Evolutionary conservation across 1,140 invertebrate species (phyloP).

Genomic region (Hesperophylax magnus): DNA sequence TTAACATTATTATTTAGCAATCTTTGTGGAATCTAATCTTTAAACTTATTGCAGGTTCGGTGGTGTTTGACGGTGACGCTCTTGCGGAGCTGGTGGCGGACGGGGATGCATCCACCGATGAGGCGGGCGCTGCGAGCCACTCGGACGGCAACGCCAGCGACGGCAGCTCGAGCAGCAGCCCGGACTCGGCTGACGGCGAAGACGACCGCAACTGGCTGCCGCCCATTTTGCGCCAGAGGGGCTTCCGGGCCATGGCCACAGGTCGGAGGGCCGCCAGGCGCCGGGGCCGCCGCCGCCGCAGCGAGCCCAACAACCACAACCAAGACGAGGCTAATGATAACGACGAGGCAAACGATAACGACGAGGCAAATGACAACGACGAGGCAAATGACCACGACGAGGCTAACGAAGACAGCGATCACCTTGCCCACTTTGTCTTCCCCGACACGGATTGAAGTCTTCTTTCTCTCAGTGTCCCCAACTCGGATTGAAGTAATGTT

Average conservation of each 20-base stretch:
- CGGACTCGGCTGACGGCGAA: conserved; percentile 8
- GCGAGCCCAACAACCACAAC: not conserved
- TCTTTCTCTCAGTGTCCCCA: no score
- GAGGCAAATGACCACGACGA: not conserved
- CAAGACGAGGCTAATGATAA: not conserved
- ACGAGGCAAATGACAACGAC: conserved; percentile 1
- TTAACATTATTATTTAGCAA: no score
- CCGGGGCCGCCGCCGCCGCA: not conserved
- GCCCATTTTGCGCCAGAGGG: not conserved
- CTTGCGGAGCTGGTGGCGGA: conserved; percentile 15
- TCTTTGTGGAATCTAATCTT: no score
- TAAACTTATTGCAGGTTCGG: conserved; percentile 11
- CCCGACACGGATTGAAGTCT: conserved; percentile 2
- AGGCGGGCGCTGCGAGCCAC: not conserved
- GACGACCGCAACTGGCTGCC: conserved; percentile 19
- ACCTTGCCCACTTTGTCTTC: conserved; percentile 9
- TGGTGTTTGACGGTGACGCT: conserved; percentile 9
- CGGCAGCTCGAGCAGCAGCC: not conserved
- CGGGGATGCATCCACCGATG: not conserved
- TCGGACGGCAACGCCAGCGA: not conserved
- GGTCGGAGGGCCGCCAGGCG: not conserved
- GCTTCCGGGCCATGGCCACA: not conserved
- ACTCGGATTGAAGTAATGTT: no score
- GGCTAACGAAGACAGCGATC: conserved; percentile 10
- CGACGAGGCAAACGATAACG: conserved; percentile 15